Conservation (phyloP, 2,888 invertebrate genomes). For the Aphidoletes aphidimyza region DNA sequence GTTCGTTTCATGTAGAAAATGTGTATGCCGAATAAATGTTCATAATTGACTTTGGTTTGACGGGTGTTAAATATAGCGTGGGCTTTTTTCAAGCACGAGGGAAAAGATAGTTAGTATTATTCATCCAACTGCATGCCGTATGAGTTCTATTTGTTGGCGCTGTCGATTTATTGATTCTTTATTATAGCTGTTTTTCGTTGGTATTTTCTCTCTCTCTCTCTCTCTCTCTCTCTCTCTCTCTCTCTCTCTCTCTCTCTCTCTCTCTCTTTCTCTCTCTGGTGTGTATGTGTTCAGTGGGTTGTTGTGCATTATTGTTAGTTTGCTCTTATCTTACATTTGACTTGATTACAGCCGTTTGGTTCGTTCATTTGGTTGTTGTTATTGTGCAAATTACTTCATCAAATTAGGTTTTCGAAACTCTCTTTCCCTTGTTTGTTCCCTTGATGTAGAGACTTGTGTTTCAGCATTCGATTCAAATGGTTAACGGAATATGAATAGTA, state of each 20-base stretch:
- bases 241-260: no score
- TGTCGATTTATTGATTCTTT: slow-evolving; percentile 46
- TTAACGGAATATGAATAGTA: not conserved
- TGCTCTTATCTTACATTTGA: not conserved
- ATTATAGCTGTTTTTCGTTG: not conserved
- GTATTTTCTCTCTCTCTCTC: not conserved
- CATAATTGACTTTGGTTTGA: no score
- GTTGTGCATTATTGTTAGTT: not conserved
- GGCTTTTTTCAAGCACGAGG: no score
- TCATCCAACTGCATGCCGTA: not conserved
- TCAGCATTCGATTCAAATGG: not conserved
- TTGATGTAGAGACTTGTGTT: not conserved
- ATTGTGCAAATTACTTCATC: slow-evolving; percentile 21
- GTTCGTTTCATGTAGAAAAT: no score
- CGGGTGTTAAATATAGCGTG: no score
- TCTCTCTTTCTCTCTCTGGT: no score
- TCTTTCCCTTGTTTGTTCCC: not conserved
- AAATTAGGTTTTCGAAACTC: slow-evolving; percentile 10
- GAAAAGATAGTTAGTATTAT: not conserved
- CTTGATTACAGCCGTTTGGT: not conserved
- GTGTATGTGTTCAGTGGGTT: no score
- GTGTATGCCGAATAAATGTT: no score
- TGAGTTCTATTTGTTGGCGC: not conserved
- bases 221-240: no score
- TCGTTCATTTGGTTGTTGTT: not conserved